phyloP scores from a whole-genome alignment of 2,113 vertebrate species.

The Syngnathus scovelli region DNA sequence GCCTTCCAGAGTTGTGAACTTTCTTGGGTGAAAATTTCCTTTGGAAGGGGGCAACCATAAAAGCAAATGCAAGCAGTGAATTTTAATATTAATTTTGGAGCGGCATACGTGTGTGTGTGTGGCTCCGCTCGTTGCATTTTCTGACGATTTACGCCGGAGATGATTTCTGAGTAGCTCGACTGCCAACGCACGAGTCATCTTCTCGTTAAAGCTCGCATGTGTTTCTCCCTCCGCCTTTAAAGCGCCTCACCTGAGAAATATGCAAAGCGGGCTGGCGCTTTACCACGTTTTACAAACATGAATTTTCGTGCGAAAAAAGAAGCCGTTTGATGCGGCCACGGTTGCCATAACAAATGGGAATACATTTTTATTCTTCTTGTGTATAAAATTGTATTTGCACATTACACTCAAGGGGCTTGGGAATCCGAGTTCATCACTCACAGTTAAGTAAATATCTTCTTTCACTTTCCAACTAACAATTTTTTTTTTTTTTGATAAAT shows the following conservation, averaged over 20 bases:
- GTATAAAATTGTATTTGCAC: not conserved
- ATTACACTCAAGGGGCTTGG: too few species aligned
- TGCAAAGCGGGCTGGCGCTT: not conserved
- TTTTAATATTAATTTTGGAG: not conserved
- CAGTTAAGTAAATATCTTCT: too few species aligned
- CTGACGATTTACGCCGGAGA: not conserved
- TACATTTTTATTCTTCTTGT: not conserved
- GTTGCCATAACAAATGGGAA: not conserved
- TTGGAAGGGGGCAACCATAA: not conserved
- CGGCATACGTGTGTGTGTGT: not conserved
- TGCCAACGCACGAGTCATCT: slow-evolving; percentile 1
- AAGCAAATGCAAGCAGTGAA: not conserved
- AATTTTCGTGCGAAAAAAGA: not conserved
- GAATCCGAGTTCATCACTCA: too few species aligned
- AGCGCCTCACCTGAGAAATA: slow-evolving; percentile 3
- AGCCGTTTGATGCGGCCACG: not conserved
- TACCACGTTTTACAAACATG: not conserved
- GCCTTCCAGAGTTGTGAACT: not conserved
- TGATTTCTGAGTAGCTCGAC: not conserved
- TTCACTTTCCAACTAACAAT: too few species aligned
- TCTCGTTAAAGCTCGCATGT: not conserved
- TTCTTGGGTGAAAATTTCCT: not conserved
- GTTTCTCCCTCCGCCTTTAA: not conserved
- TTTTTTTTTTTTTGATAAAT: too few species aligned
- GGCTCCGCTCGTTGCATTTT: not conserved